These are phyloP conservation scores for Liparis tanakae DNA, from an alignment of 2,797 vertebrate genomes.

Conservation along the genomic window DNA sequence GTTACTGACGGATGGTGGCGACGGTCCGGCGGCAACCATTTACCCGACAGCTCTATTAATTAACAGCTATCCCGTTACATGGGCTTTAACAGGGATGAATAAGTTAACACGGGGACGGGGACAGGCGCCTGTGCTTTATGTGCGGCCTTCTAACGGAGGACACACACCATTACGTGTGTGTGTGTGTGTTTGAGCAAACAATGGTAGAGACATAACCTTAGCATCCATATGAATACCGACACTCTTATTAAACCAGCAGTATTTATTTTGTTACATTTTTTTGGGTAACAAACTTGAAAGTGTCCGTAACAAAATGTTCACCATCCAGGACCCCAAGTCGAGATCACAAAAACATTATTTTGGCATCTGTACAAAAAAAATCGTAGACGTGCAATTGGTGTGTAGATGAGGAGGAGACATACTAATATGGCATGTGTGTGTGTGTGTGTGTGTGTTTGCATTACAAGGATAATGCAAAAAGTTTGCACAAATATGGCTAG, in stretches of 20 bases:
- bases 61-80: slow-evolving; percentile 93
- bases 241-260: too few relatives aligned
- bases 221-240: too few relatives aligned
- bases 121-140: slow-evolving; percentile 68
- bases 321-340: too few relatives aligned
- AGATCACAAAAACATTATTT: too few relatives aligned
- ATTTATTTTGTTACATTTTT: too few relatives aligned
- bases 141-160: slow-evolving; percentile 67
- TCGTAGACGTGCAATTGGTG: too few relatives aligned
- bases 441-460: background rate
- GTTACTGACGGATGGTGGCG: slow-evolving; percentile 91
- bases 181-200: slow-evolving; percentile 24
- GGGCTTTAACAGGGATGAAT: slow-evolving; percentile 86
- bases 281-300: too few relatives aligned
- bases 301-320: too few relatives aligned
- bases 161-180: slow-evolving; percentile 53
- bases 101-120: slow-evolving; percentile 81
- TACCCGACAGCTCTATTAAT: slow-evolving; percentile 98
- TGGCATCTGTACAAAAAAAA: too few relatives aligned
- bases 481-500: too few relatives aligned
- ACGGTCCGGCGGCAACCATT: slow-evolving; percentile 88
- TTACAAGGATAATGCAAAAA: too few relatives aligned
- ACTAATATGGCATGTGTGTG: background rate
- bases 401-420: slow-evolving; percentile 25
- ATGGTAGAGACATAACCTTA: too few relatives aligned